phyloP scores from a whole-genome alignment of 2,797 vertebrate genomes.

The Urocyon cinereoargenteus region DNA sequence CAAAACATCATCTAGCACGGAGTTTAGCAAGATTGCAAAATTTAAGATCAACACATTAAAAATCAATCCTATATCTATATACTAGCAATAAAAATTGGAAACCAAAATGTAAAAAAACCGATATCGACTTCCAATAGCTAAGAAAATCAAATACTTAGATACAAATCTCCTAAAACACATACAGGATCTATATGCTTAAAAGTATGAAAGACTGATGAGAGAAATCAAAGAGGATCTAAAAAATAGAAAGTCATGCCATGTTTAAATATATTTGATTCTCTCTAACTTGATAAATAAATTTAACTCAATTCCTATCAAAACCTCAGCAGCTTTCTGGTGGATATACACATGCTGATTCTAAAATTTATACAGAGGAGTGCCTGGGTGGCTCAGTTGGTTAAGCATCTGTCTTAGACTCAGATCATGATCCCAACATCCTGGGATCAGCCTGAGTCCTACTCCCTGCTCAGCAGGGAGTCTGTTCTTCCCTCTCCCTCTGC shows the following conservation, averaged over 20 bases:
- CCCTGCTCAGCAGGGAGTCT: too few relatives aligned
- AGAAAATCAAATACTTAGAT: conserved; percentile 6
- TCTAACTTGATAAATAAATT: conserved; percentile 38
- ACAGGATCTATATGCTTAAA: not conserved
- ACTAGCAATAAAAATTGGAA: conserved; percentile 22
- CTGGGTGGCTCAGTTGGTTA: too few relatives aligned
- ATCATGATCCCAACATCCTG: too few relatives aligned
- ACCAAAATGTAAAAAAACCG: conserved; percentile 13
- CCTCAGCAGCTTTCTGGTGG: not conserved
- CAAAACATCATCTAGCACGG: not conserved
- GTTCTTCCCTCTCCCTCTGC: too few relatives aligned
- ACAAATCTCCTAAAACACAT: not conserved
- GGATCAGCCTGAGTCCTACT: too few relatives aligned
- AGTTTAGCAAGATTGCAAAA: not conserved
- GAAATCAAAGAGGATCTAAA: not conserved
- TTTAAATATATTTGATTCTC: not conserved
- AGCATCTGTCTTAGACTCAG: too few relatives aligned
- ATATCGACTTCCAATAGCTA: conserved; percentile 16
- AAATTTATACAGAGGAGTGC: not conserved
- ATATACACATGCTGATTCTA: conserved; percentile 1
- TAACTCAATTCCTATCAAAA: conserved; percentile 29
- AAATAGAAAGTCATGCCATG: not conserved
- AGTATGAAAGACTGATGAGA: not conserved
- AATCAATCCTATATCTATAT: conserved; percentile 19
- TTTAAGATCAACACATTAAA: not conserved